phyloP scores from a whole-genome alignment of 2,888 invertebrate species.

The Camponotus fellah region DNA sequence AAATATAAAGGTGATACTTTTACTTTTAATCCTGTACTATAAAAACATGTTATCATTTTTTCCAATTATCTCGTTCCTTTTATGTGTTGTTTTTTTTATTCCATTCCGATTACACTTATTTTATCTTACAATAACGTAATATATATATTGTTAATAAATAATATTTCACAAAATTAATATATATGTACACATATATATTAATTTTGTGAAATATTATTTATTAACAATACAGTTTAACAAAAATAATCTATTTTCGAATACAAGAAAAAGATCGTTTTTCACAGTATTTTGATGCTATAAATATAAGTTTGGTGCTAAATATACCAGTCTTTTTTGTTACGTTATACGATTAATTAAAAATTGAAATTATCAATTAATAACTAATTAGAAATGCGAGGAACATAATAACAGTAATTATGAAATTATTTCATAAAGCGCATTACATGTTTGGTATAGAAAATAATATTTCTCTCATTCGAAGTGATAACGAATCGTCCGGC shows the following conservation, averaged over 20 bases:
- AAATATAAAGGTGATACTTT: too few species aligned
- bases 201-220: not conserved
- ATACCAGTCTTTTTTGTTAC: not conserved
- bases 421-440: not conserved
- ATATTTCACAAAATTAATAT: too few species aligned
- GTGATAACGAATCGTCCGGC: not conserved
- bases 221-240: not conserved
- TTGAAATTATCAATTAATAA: not conserved
- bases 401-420: not conserved
- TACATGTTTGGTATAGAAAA: not conserved
- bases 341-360: not conserved
- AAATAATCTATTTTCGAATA: not conserved
- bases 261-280: not conserved
- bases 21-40: too few species aligned
- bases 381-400: not conserved
- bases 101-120: not conserved
- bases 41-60: conserved; percentile 36
- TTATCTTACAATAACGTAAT: conserved; percentile 15
- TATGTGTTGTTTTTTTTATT: not conserved
- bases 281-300: too few species aligned
- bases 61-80: conserved; percentile 42
- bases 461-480: not conserved
- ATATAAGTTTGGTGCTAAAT: too few species aligned
- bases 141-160: too few species aligned
- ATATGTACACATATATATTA: not conserved